Conservation (phyloP, 2,888 invertebrate species). For the Phengaris arion region DNA sequence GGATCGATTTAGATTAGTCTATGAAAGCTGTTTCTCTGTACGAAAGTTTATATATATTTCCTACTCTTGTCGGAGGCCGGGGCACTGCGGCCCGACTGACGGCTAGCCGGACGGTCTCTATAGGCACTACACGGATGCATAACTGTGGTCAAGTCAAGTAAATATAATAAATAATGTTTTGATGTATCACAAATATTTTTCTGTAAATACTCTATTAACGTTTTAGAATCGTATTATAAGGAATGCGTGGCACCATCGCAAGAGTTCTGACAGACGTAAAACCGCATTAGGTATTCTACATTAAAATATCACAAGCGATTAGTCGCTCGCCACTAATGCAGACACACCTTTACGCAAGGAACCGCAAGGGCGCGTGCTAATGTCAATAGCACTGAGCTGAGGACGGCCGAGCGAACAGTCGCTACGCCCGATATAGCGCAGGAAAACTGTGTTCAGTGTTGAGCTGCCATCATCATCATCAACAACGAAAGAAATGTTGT, state of each 20-base stretch:
- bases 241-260: not conserved
- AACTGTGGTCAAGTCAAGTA: too few relatives aligned
- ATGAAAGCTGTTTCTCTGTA: too few relatives aligned
- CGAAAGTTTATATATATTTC: too few relatives aligned
- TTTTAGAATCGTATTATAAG: not conserved
- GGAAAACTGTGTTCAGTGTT: not conserved
- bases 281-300: not conserved
- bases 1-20: too few relatives aligned
- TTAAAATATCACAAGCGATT: not conserved
- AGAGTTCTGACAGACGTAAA: not conserved
- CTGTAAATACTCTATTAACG: too few relatives aligned
- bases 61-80: too few relatives aligned
- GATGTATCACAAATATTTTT: too few relatives aligned
- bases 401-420: not conserved
- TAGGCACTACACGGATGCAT: too few relatives aligned
- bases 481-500: too few relatives aligned
- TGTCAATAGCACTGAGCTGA: slow-evolving; percentile 11
- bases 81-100: too few relatives aligned
- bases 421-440: slow-evolving; percentile 15
- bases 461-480: not conserved
- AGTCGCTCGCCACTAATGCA: not conserved
- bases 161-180: too few relatives aligned
- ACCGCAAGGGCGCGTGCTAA: slow-evolving; percentile 19
- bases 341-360: slow-evolving; percentile 1
- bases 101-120: too few relatives aligned